phyloP scores from a whole-genome alignment of 2,113 vertebrate species.

The Melanotaenia duboulayi region DNA sequence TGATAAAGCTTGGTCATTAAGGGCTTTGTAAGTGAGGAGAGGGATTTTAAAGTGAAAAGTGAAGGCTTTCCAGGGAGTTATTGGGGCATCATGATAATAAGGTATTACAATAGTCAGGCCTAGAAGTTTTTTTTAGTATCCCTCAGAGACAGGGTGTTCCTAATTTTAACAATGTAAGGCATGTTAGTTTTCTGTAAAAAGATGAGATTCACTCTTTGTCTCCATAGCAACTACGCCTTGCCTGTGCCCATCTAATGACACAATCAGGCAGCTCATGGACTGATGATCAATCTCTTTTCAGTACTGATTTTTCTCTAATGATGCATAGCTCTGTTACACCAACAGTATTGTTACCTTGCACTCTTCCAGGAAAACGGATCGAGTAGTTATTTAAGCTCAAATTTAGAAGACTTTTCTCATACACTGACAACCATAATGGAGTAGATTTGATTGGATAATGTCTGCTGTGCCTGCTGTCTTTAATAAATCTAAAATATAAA shows the following conservation, averaged over 20 bases:
- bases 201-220: slow-evolving; percentile 12
- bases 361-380: neutral
- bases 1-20: neutral
- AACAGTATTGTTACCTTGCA: neutral
- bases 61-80: neutral
- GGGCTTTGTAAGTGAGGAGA: neutral
- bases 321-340: neutral
- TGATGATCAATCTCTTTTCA: slow-evolving; percentile 15
- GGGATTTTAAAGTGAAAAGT: neutral
- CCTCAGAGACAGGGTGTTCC: neutral
- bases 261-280: slow-evolving; percentile 16
- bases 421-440: neutral
- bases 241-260: slow-evolving; percentile 19
- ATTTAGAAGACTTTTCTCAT: neutral
- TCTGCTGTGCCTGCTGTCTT: neutral
- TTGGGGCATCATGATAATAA: neutral
- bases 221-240: slow-evolving; percentile 38
- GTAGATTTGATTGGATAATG: neutral
- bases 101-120: neutral
- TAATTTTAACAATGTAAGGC: slow-evolving; percentile 1
- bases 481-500: neutral
- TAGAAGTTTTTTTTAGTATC: neutral
- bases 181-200: slow-evolving; percentile 11
- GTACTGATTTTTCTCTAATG: neutral
- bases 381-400: neutral